Base-by-base conservation (phyloP, 1,140 invertebrate species). In the Samia ricini region DNA sequence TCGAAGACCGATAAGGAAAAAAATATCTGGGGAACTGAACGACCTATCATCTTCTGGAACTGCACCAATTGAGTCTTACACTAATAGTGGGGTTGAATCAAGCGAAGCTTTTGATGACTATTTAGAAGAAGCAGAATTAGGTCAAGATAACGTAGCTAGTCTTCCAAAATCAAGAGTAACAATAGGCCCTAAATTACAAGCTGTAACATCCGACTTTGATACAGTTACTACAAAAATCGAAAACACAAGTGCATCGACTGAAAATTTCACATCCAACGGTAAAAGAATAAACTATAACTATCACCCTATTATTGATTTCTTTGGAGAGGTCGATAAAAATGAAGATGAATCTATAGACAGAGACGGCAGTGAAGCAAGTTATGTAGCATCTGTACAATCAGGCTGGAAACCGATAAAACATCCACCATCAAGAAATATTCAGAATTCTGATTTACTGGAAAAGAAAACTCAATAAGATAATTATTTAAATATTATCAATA, bases 271-370 rank as follows among this genome's bases (percentile, higher is more conserved):
- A 7, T 61, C 67, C 0, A 77, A 76, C 69, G 72, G 72, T 21
- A 92, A 92, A 77, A 90, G 93, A 72, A 92, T 96, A 36, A 96
- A 96, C 87, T 96, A 96, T 74, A 96, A 95, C 78, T 96, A 96
- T 75, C 95, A 96, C 83, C 95, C 95, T 2, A 96, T 96, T 56
- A 95, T 96, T 66, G 95, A 96, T 72, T 96, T 95, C 81, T 96
- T 96, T 78, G 94, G 93, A 58, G 81, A 83, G 56, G 75, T 78
- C 2, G 76, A 76, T 49, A 83, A 80, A 54, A 80, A 83, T 60
- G 66, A 69, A 15, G 72, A 76, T 23, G 77, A 84, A 56, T 81
- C 79, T 20, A 86, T 88, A 60, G 87, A 91, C 63, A 82, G 89
- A 78, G 83, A 84, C 71, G 90, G 90, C 62, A 79, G 56, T 56